Evolutionary conservation across 2,888 invertebrate genomes (phyloP).

Genomic region (Scrobipalpa costella): DNA sequence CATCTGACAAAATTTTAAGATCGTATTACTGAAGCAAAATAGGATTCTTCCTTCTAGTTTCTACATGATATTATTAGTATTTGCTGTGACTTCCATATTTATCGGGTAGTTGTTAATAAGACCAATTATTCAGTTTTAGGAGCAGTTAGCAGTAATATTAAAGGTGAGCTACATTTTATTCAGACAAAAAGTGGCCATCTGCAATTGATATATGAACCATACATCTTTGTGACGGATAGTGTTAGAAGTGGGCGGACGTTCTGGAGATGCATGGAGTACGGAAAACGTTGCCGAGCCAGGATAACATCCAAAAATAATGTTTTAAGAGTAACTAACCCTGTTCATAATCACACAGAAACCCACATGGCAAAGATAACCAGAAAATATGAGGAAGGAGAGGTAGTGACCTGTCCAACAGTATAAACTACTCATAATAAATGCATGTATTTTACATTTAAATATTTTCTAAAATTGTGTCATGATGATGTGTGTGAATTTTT

Average conservation of each 20-base stretch:
- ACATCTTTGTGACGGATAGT: constrained; percentile 76
- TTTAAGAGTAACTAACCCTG: constrained; percentile 69
- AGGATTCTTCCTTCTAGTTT: too few relatives aligned
- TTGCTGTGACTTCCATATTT: not conserved
- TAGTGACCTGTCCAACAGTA: constrained; percentile 71
- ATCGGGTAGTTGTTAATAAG: not conserved
- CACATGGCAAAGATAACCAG: constrained; percentile 69
- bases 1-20: too few relatives aligned
- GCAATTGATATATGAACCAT: constrained; percentile 73
- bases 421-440: constrained; percentile 39
- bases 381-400: constrained; percentile 73
- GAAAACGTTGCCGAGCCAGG: constrained; percentile 73
- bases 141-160: constrained; percentile 54
- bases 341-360: constrained; percentile 69
- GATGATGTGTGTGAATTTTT: constrained; percentile 18
- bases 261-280: constrained; percentile 78
- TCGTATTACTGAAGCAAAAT: too few relatives aligned
- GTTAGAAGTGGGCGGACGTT: constrained; percentile 75
- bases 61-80: not conserved
- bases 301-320: constrained; percentile 76
- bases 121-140: constrained; percentile 61
- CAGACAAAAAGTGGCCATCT: constrained; percentile 77
- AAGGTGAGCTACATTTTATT: constrained; percentile 74
- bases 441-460: not conserved
- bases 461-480: not conserved